Base-by-base conservation (phyloP, 2,113 vertebrate genomes). In the Lagopus muta region DNA sequence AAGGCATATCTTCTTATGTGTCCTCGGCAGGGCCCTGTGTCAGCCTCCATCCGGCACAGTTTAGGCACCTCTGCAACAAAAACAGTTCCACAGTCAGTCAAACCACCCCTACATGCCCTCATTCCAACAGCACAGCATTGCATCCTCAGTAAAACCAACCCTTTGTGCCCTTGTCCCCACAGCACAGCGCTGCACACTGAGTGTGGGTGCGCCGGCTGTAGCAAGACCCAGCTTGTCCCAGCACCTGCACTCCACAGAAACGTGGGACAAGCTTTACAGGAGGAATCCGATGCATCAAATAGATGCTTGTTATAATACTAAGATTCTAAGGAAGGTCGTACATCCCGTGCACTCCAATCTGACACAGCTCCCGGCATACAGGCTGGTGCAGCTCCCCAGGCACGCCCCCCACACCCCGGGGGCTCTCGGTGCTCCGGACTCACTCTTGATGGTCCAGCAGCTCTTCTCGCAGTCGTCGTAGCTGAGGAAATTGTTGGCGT, bases 391-490 rank as follows among this genome's bases (percentile, higher is more conserved):
- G 54, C 36, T 32, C 50, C 27, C 2, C 22, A 15, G 30, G 11
- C 19, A 24, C 27, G 8, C 25, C 25, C 30, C 30, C 27, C 52
- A 9, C 74, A 7, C 5, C 8, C 74, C 8, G 4, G 28, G 8
- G 8, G 18, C 17, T 5, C 54, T 8, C 40, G 30, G 16, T 4
- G 54, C 17, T 25, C 62, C 1, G 36, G 8, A 98, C 99, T 97
- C 97, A 99, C 99, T 99, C 92, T 98, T 97, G 64, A 99, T 99
- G 73, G 67, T 97, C 96, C 97, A 98, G 92, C 99, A 99, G 2
- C 95, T 96, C 69, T 98, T 98, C 19, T 98, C 96, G 69, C 99
- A 99, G 79, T 98, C 98, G 27, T 96, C 89, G 47, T 78, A 74
- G 14, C 96, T 98, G 32, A 74, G 89, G 90, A 99, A 99, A 91